Evolutionary conservation across 2,797 vertebrate genomes (phyloP).

Genomic region (Micrastur ruficollis): DNA sequence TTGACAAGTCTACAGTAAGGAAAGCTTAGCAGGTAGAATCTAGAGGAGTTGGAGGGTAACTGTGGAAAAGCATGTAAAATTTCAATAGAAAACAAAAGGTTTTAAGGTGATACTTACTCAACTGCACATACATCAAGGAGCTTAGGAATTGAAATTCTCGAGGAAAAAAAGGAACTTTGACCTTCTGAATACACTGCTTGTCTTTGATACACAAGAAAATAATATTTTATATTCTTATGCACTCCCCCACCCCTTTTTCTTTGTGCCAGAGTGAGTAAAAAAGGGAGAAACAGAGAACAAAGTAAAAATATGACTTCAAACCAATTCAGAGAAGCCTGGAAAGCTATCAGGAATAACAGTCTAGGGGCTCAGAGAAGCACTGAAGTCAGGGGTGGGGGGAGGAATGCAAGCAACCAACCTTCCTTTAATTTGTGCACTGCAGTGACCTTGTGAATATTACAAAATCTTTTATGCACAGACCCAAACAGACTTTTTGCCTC

Average conservation of each 20-base stretch:
- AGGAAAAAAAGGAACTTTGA: slow-evolving; percentile 5
- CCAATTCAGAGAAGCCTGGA: background rate
- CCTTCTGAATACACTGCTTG: slow-evolving; percentile 8
- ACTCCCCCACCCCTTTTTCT: background rate
- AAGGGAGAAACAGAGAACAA: background rate
- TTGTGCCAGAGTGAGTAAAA: background rate
- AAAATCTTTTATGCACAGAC: background rate
- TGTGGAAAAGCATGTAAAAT: background rate
- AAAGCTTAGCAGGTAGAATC: background rate
- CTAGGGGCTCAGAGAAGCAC: background rate
- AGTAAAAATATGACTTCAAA: slow-evolving; percentile 2
- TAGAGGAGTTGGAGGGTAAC: background rate
- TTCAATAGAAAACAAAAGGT: background rate
- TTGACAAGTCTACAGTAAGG: background rate
- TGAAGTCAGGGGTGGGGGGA: background rate
- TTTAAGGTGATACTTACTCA: background rate
- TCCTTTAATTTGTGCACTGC: background rate
- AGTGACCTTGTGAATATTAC: background rate
- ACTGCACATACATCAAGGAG: background rate
- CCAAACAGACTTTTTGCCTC: background rate
- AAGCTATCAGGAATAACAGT: background rate
- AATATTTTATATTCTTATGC: slow-evolving; percentile 12
- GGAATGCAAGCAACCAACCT: background rate
- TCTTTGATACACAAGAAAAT: slow-evolving; percentile 52
- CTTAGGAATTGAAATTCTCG: slow-evolving; percentile 25